A percentile compares a stretch with the other conserved stretches of the same genome.
Evolutionary conservation across 2,888 invertebrate species (phyloP).

Genomic region (Drosophila birchii): DNA sequence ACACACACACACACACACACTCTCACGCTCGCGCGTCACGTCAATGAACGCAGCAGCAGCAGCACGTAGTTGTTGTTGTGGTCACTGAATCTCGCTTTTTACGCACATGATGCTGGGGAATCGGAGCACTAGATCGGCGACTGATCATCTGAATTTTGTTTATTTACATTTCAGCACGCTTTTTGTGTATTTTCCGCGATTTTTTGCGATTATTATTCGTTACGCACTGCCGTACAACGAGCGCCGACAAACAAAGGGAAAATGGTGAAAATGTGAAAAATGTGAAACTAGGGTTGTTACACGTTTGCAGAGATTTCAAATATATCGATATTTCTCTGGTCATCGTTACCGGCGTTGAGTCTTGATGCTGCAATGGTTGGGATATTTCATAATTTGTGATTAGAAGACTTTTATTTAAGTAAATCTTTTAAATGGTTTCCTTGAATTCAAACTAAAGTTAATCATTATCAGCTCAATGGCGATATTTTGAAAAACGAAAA

Average conservation of each 20-base stretch:
- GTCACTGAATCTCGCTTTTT: conserved; percentile 71
- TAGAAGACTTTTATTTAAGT: too few species aligned
- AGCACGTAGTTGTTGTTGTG: conserved; percentile 57
- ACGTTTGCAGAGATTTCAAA: background rate
- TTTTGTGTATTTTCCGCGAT: conserved; percentile 54
- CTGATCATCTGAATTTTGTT: conserved; percentile 59
- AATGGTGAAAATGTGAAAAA: conserved; percentile 80
- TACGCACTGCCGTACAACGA: conserved; percentile 77
- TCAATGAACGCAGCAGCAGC: conserved; percentile 81
- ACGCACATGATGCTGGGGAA: conserved; percentile 69
- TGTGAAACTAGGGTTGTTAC: conserved; percentile 57
- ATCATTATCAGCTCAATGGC: background rate
- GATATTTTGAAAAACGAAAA: background rate
- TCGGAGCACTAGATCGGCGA: conserved; percentile 52
- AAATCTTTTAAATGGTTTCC: too few species aligned
- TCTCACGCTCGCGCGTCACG: conserved; percentile 76
- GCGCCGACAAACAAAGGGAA: conserved; percentile 77
- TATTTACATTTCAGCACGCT: conserved; percentile 71
- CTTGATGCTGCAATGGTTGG: too few species aligned
- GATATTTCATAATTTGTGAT: background rate
- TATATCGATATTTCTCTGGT: conserved; percentile 11
- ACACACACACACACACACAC: conserved; percentile 49
- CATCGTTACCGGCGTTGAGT: background rate
- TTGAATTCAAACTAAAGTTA: background rate
- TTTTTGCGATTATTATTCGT: conserved; percentile 70